A percentile compares a stretch with the other conserved stretches of the same genome.
Conservation (phyloP, 2,888 invertebrate species). For the Latheticus oryzae region DNA sequence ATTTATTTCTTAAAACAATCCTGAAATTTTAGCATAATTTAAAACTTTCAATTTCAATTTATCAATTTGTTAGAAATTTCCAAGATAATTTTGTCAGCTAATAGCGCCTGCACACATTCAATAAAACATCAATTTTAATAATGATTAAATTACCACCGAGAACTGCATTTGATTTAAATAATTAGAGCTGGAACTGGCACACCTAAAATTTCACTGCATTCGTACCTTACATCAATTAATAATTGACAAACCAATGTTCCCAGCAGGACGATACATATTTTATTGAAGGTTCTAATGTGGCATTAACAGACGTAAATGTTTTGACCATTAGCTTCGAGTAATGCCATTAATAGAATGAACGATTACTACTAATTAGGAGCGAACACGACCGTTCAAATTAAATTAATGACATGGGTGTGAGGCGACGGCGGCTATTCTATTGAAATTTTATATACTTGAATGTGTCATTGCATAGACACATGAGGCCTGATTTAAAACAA, state of each 20-base stretch:
- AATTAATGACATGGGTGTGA: slow-evolving; percentile 36
- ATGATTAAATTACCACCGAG: too few relatives aligned
- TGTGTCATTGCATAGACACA: too few relatives aligned
- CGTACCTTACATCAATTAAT: slow-evolving; percentile 2
- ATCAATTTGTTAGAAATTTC: too few relatives aligned
- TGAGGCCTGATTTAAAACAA: too few relatives aligned
- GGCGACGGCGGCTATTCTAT: slow-evolving; percentile 20
- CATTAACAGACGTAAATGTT: slow-evolving; percentile 38
- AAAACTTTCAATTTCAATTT: too few relatives aligned
- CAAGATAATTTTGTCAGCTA: too few relatives aligned
- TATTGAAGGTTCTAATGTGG: slow-evolving; percentile 28
- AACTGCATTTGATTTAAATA: too few relatives aligned
- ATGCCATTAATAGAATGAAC: slow-evolving; percentile 38
- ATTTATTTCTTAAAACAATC: too few relatives aligned
- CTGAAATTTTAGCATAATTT: too few relatives aligned
- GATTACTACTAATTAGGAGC: slow-evolving; percentile 38
- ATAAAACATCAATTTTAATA: too few relatives aligned
- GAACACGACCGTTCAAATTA: slow-evolving; percentile 37
- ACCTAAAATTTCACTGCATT: slow-evolving; percentile 7
- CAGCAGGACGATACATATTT: slow-evolving; percentile 16
- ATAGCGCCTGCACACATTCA: too few relatives aligned
- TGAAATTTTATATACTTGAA: slow-evolving; percentile 14
- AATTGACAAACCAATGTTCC: slow-evolving; percentile 28
- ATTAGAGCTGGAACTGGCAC: slow-evolving; percentile 2
- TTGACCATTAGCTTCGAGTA: slow-evolving; percentile 37